Conservation (phyloP, 2,113 vertebrate species). For the Brienomyrus longianalis region DNA sequence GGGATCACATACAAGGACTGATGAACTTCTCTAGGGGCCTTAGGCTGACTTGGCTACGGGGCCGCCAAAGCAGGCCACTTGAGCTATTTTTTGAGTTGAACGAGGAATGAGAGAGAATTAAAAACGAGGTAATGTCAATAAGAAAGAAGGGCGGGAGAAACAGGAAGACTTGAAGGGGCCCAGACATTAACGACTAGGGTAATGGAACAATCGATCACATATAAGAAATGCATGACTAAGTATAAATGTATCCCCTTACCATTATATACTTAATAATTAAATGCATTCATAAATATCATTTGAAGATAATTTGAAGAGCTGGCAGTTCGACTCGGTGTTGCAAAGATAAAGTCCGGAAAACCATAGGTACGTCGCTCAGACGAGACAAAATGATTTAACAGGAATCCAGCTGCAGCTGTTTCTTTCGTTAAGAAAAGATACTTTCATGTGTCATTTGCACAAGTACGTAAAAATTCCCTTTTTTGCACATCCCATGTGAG, state of each 20-base stretch:
- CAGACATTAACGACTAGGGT: neutral
- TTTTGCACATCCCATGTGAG: neutral
- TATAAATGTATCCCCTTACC: neutral
- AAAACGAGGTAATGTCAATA: neutral
- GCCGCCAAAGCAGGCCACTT: neutral
- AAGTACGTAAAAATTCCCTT: neutral
- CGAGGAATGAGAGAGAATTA: neutral
- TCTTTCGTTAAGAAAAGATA: neutral
- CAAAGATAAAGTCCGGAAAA: neutral
- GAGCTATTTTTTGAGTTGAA: neutral
- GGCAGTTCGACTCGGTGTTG: neutral
- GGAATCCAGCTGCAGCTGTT: neutral
- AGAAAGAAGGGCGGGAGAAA: neutral
- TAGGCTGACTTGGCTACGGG: neutral
- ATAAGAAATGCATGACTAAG: neutral
- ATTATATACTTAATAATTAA: neutral
- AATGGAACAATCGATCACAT: neutral
- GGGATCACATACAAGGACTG: neutral
- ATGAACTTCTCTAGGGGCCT: neutral
- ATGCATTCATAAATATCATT: neutral
- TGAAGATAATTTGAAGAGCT: neutral
- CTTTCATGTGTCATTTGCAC: neutral
- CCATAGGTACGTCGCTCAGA: neutral
- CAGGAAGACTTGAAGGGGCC: neutral
- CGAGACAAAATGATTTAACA: neutral